A percentile compares a stretch with the other conserved stretches of the same genome.
Evolutionary conservation across 2,888 invertebrate species (phyloP).

Genomic region (Phengaris arion): DNA sequence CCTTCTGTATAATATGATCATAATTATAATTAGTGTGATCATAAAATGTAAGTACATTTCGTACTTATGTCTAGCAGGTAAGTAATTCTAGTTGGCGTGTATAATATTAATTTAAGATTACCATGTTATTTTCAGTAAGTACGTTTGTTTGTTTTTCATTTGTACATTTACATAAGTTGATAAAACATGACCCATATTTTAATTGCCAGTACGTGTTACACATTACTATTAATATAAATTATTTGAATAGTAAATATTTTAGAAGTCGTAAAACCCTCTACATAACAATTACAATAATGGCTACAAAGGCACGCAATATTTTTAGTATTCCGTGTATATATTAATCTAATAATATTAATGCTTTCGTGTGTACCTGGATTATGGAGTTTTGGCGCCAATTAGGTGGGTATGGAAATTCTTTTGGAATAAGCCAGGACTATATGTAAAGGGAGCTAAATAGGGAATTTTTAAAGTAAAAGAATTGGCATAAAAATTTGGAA

Average conservation of each 20-base stretch:
- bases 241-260: slow-evolving; percentile 15
- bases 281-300: slow-evolving; percentile 19
- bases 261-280: neutral
- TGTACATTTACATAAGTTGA: slow-evolving; percentile 15
- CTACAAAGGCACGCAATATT: slow-evolving; percentile 17
- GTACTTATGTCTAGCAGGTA: neutral
- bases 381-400: slow-evolving; percentile 18
- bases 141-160: slow-evolving; percentile 14
- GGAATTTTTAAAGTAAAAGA: too few relatives aligned
- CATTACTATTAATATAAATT: slow-evolving; percentile 18
- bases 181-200: slow-evolving; percentile 25
- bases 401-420: neutral
- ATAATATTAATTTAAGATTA: slow-evolving; percentile 16
- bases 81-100: neutral
- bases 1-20: too few relatives aligned
- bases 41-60: neutral
- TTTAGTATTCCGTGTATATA: slow-evolving; percentile 17
- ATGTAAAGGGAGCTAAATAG: too few relatives aligned
- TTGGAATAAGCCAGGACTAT: neutral
- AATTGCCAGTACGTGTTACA: slow-evolving; percentile 20
- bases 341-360: slow-evolving; percentile 16
- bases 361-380: slow-evolving; percentile 1
- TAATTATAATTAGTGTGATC: neutral
- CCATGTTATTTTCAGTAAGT: neutral
- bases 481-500: too few relatives aligned